phyloP scores from a whole-genome alignment of 2,113 vertebrate species.

The Glaucomys volans region DNA sequence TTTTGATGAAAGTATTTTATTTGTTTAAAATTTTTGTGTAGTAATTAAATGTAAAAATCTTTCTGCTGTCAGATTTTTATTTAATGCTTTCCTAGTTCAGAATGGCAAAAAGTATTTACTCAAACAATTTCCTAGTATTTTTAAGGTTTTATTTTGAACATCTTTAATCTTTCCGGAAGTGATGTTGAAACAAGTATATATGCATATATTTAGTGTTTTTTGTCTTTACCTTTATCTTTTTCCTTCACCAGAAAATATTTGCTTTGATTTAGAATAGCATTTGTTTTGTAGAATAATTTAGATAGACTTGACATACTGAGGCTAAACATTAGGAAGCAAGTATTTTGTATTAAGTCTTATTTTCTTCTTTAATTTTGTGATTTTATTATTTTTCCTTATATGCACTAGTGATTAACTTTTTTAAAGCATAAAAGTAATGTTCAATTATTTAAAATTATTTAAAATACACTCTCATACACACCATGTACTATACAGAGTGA shows the following conservation, averaged over 20 bases:
- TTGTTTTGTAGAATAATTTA: conserved; percentile 8
- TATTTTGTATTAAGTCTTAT: neutral
- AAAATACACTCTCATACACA: neutral
- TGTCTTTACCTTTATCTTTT: neutral
- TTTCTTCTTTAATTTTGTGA: neutral
- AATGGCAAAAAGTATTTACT: neutral
- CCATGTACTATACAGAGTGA: neutral
- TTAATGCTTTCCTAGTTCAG: conserved; percentile 1
- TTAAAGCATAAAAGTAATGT: neutral
- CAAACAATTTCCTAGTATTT: neutral
- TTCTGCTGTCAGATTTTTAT: conserved; percentile 10
- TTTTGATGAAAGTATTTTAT: neutral
- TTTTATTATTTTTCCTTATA: neutral
- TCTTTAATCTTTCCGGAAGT: conserved; percentile 48
- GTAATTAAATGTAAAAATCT: neutral
- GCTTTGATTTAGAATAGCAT: neutral
- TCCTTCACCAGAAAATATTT: neutral
- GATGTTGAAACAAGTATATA: conserved; percentile 2
- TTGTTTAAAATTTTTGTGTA: conserved; percentile 29
- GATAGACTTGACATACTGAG: conserved; percentile 1
- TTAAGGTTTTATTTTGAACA: conserved; percentile 48
- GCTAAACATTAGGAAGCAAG: neutral
- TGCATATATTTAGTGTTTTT: neutral
- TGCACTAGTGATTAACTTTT: neutral
- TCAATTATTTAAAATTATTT: neutral